Evolutionary conservation across 2,888 invertebrate species (phyloP), one percentile per base, ranked within the genome.

Genomic region (Trisateles emortualis): DNA sequence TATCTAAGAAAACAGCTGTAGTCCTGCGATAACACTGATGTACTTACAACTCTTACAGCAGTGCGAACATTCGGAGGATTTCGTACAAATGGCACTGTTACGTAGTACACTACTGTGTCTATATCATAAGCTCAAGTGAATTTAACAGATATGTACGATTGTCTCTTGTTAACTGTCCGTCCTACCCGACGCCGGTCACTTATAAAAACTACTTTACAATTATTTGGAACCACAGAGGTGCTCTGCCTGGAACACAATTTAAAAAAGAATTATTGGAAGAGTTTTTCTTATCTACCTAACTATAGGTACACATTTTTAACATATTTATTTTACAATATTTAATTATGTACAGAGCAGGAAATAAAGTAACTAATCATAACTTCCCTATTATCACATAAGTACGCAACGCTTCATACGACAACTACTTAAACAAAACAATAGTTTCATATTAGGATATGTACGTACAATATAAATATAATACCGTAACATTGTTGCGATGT

Each of bases 341-440:
- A 77, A 77, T 83, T 88, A 89, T 90, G 79, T 87, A 90, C 89
- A 90, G 76, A 76, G 76, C 77, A 81, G 79, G 80, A 80, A 81
- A 66, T 83, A 87, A n/a, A 87, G 83, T 89, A 86, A 86, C 82
- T 85, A 86, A 82, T 54, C 53, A 62, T 80, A 82, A 84, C 82
- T 80, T 81, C 77, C 76, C 82, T 87, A 89, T 86, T 92, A 92
- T 92, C 92, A 92, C 92, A 92, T 90, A 90, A 90, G 89, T 91
- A 92, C 90, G 83, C 87, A 81, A 67, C 69, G 58, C 85, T 64
- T 56, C 59, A 52, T 82, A 80, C 82, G 83, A 83, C 79, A 78
- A 81, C 76, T 76, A 79, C 59, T 69, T 79, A 73, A 78, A 74
- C 74, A 76, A 79, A 81, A 79, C 75, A 74, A 76, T 79, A 76